Percentiles rank a stretch among this genome's conserved stretches.
Conservation (phyloP, 2,113 vertebrate genomes). For the Ovis aries region ARS-UI_Ramb_v3.0 NC_056055.1:142249501-142250000, state of each 20-base stretch:
- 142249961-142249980: constrained; percentile 75
- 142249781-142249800: background rate
- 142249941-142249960: constrained; percentile 80
- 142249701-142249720: constrained; percentile 75
- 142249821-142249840: constrained; percentile 19
- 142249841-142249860: constrained; percentile 66
- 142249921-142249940: constrained; percentile 81
- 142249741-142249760: constrained; percentile 75
- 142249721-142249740: constrained; percentile 79
- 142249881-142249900: constrained; percentile 76
- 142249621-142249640: background rate
- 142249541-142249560: constrained; percentile 3
- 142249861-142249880: constrained; percentile 76
- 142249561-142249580: constrained; percentile 10
- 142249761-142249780: constrained; percentile 27
- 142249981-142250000: constrained; percentile 60
- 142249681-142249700: constrained; percentile 79
- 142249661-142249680: constrained; percentile 48
- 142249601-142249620: constrained; percentile 15
- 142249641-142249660: constrained; percentile 26
- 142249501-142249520: background rate
- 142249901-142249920: constrained; percentile 78
- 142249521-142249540: constrained; percentile 23
- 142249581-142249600: background rate
- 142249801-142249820: constrained; percentile 38